Evolutionary conservation across 2,888 invertebrate genomes (phyloP).

Genomic region (Tricholauxania praeusta): DNA sequence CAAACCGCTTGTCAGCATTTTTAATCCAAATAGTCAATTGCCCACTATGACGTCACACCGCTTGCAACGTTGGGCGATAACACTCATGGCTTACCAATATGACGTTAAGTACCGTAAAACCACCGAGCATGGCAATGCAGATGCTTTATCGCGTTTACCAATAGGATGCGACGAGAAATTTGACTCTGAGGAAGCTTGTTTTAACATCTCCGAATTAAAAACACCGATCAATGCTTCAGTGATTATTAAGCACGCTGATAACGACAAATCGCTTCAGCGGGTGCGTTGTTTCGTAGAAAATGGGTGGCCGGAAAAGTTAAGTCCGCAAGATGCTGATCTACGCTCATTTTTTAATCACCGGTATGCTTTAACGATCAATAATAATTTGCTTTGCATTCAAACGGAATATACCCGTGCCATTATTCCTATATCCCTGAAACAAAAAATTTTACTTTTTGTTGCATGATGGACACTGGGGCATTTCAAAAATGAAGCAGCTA

Average conservation of each 20-base stretch:
- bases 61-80: slow-evolving; percentile 30
- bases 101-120: slow-evolving; percentile 27
- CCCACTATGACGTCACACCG: slow-evolving; percentile 19
- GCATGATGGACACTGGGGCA: slow-evolving; percentile 40
- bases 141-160: slow-evolving; percentile 30
- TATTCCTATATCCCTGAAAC: slow-evolving; percentile 23
- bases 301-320: slow-evolving; percentile 22
- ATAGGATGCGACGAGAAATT: slow-evolving; percentile 35
- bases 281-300: slow-evolving; percentile 20
- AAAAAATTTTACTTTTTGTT: slow-evolving; percentile 32
- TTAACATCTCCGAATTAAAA: neutral
- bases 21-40: slow-evolving; percentile 18
- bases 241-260: neutral
- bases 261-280: neutral
- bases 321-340: slow-evolving; percentile 15
- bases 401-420: slow-evolving; percentile 30
- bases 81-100: slow-evolving; percentile 24
- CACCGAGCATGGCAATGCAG: slow-evolving; percentile 27
- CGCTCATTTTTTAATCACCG: slow-evolving; percentile 35
- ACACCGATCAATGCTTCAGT: slow-evolving; percentile 20
- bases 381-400: slow-evolving; percentile 36
- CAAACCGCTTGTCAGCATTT: slow-evolving; percentile 28
- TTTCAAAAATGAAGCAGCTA: slow-evolving; percentile 38
- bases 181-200: slow-evolving; percentile 35
- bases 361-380: slow-evolving; percentile 31